Base-by-base conservation (phyloP, 2,888 invertebrate species). In the Thereva unica region DNA sequence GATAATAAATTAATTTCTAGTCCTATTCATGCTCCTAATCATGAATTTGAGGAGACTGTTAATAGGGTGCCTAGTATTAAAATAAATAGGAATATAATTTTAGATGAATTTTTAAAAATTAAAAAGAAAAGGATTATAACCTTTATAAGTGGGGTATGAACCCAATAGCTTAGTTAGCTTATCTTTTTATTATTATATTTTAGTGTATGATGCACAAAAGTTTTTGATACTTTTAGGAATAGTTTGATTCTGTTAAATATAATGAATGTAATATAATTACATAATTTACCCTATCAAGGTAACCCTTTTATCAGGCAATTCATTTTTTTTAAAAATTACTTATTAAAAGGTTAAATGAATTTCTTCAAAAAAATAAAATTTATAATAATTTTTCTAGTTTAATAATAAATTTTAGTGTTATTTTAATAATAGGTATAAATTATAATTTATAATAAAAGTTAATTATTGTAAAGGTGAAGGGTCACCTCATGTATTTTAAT, bases 1-100 rank as follows among this genome's bases (percentile, higher is more conserved):
- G 84, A 83, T 74, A 87, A 76, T 72, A 86, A 73, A 80, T 87
- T 87, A 80, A 86, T 85, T 84, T 87, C 86, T 83, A 87, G 78
- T 0, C 85, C 85, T 80, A 86, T 84, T 84, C 86, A 87, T 76
- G 80, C 78, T 71, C 77, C 72, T 73, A 83, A 71, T 74, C 83
- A 83, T n/a, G 82, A 80, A 69, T 77, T 79, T 34, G 82, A 73
- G 9, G 81, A 80, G 68, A 85, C 82, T 72, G 83, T 78, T 76
- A 86, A 81, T 78, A 86, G 73, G 70, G 81, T 78, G 70, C 81
- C 77, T 67, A 75, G 70, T 45, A 84, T 80, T 81, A 86, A 79
- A 65, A 81, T 75, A 73, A 80, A 79, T 72, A 83, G 78, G 81
- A 85, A 85, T 80, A 85, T 77, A 77, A 83, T 80, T 71, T 83